Percentiles rank a stretch among this genome's conserved stretches.
Conservation (phyloP, 1,140 invertebrate genomes). For the Aricia agestis region DNA sequence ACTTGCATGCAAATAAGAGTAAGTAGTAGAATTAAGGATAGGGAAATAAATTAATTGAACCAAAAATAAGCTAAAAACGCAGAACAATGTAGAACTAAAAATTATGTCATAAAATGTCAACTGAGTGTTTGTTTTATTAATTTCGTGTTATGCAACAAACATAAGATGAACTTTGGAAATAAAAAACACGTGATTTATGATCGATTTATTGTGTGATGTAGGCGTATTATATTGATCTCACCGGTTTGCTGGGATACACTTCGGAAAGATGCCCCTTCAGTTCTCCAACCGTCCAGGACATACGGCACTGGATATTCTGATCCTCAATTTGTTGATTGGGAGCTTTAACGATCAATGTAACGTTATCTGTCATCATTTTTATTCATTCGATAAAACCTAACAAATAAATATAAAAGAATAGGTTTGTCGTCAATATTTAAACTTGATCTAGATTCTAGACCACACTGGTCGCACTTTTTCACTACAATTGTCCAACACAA, state of each 20-base stretch:
- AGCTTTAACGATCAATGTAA: constrained; percentile 89
- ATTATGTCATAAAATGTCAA: not conserved
- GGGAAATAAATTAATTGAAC: too few relatives aligned
- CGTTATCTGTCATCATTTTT: constrained; percentile 74
- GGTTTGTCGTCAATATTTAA: not conserved
- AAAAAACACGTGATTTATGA: constrained; percentile 12
- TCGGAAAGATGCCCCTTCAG: constrained; percentile 89
- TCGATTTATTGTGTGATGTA: not conserved
- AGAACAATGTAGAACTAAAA: not conserved
- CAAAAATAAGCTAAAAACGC: too few relatives aligned
- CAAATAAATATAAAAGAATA: not conserved
- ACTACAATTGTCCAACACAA: not conserved
- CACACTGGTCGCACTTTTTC: constrained; percentile 40
- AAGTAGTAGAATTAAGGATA: too few relatives aligned
- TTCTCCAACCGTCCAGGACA: constrained; percentile 89
- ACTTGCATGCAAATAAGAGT: too few relatives aligned
- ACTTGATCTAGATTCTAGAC: too few relatives aligned
- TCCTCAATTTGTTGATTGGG: constrained; percentile 93
- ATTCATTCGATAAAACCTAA: constrained; percentile 42
- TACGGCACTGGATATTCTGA: constrained; percentile 87
- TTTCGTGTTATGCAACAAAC: not conserved
- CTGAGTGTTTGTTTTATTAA: not conserved
- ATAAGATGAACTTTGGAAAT: not conserved
- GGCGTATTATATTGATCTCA: constrained; percentile 72
- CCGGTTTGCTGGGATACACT: constrained; percentile 93